Evolutionary conservation across 2,113 vertebrate species (phyloP).

Genomic region (Ophthalmolycus amberensis): DNA sequence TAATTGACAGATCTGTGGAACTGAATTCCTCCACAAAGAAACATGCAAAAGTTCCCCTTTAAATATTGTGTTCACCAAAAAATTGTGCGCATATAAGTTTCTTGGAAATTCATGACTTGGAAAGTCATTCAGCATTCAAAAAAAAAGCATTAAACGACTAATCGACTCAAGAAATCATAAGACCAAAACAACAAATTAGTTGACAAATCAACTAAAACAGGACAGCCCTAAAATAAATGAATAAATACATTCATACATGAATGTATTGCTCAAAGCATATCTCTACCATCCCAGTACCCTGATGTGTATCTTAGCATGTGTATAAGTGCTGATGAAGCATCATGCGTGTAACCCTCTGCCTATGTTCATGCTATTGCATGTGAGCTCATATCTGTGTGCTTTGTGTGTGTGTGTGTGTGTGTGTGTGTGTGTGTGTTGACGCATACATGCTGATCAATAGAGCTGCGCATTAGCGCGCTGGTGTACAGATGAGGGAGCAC

Average conservation of each 20-base stretch:
- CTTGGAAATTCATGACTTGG: background rate
- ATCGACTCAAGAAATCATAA: background rate
- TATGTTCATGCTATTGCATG: background rate
- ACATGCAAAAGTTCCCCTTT: background rate
- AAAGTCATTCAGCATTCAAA: background rate
- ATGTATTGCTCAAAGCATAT: background rate
- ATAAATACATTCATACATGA: background rate
- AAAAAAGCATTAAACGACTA: background rate
- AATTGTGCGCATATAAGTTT: background rate
- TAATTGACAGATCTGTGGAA: background rate
- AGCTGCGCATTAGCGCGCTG: slow-evolving; percentile 85
- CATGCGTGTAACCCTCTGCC: background rate
- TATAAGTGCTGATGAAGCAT: background rate
- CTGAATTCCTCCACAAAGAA: background rate
- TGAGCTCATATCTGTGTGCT: slow-evolving; percentile 18
- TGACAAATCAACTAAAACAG: background rate
- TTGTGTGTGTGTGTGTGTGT: slow-evolving; percentile 23
- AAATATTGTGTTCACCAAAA: background rate
- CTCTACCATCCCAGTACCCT: background rate
- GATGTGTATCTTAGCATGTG: slow-evolving; percentile 69
- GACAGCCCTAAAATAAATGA: background rate
- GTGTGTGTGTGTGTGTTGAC: slow-evolving; percentile 13
- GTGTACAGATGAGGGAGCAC: slow-evolving; percentile 85
- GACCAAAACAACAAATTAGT: background rate
- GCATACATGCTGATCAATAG: slow-evolving; percentile 86